Evolutionary conservation across 2,113 vertebrate genomes (phyloP), one percentile per base, ranked within the genome.

Genomic region (Bubo bubo): DNA sequence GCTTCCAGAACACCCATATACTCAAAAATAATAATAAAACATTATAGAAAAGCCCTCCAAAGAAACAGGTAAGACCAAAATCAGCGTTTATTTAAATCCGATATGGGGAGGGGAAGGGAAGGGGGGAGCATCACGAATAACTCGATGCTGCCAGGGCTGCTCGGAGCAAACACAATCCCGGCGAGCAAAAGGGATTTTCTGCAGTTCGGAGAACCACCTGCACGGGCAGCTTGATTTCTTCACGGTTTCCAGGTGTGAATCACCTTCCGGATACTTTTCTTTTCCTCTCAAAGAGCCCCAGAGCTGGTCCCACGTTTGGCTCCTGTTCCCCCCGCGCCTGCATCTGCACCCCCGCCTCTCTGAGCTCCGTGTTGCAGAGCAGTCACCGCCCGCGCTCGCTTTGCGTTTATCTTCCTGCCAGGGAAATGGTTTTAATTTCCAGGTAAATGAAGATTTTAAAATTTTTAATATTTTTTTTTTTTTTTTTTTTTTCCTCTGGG

Each of bases 81-180:
- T 1, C 5, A 14, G 8, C 0, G 0, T 45, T 64, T 43, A 10
- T 90, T 79, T 45, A 10, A 58, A 49, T 56, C 32, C 43, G 16
- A n/a, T 4, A 0, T 0, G 49, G 58, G 21, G 14, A 66, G 43
- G 43, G 43, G 43, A 0, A 28, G 45, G 49, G 6, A 30, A 30
- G 11, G 2, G 10, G 85, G 9, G 21, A 76, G 49, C 74, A 24
- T 28, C 67, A 5, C 27, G 12, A 15, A 28, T 0, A 59, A 20
- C 32, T 73, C 66, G 8, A 27, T 45, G 35, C 24, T 8, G 21
- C 43, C 45, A 0, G 58, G 52, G 68, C n/a, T 24, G 55, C 83
- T 24, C 23, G 59, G 71, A 70, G 47, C 59, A 9, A 70, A 41
- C 9, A 32, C 30, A 2, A 23, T 53, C 47, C 11, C 79, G 32